Base-by-base conservation (phyloP, 2,888 invertebrate genomes). In the Dione juno region DNA sequence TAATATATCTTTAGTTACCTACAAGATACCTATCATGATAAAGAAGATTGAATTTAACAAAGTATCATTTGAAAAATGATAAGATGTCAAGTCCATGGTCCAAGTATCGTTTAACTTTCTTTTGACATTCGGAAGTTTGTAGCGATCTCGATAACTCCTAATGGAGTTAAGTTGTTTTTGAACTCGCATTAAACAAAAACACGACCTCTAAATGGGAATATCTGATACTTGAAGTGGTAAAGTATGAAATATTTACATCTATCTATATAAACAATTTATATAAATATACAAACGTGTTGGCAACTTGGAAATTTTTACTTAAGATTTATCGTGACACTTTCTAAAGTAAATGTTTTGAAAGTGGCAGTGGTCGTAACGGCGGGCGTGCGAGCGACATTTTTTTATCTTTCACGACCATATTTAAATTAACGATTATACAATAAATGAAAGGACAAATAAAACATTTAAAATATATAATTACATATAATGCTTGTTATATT, bases 291-390 rank as follows among this genome's bases (percentile, higher is more conserved):
- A 10, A 37, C 11, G 37, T 37, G 11, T 54, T 35, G 10, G n/a
- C 10, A 50, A n/a, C 35, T 9, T 37, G 54, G 16, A 28, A 37
- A 11, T 57, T 57, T 35, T 40, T 13, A 57, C 37, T 57, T 40
- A 1, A 19, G 11, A n/a, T 37, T 11, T 16, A 57, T 40, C 7
- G 16, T 11, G 11, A 37, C 57, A 57, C 57, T 57, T 57, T 57
- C 37, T 57, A 40, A 57, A 57, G 37, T 40, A 57, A 57, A 57
- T 57, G 16, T 57, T 57, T 57, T 57, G 57, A 57, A 57, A 57
- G 57, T 57, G n/a, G 54, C n/a, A 16, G 5, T 37, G 6, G 16
- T 54, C 28, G 54, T 37, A 54, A n/a, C 10, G 9, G 16, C 16
- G 35, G 9, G 16, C 16, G 35, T 37, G 5, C 11, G 54, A 37